Base-by-base conservation (phyloP, 2,797 vertebrate genomes). In the Cirrhinus mrigala region DNA sequence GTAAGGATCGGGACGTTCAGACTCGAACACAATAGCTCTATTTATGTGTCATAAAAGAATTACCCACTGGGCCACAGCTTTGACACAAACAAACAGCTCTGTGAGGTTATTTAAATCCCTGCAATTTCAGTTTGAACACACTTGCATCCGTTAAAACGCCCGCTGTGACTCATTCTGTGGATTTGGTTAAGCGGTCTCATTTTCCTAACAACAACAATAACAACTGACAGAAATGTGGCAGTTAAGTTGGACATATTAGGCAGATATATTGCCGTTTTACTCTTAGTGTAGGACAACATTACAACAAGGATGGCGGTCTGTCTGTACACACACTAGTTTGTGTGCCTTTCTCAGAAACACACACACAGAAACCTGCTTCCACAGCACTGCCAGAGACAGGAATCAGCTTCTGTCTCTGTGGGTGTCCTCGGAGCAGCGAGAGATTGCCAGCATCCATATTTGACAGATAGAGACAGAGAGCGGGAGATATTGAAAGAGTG, bases 351-450 rank as follows among this genome's bases (percentile, higher is more conserved):
- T 60, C 48, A n/a, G 37, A 78, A 69, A 81, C 85, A 66, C 60
- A 79, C 74, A 54, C 40, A 20, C 44, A 66, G 12, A 15, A 50
- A 76, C 46, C 85, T 75, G 29, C 76, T 82, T 71, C 60, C 76
- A 81, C 60, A 89, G 68, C 68, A 85, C 54, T 88, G 79, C 50
- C 79, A 82, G 54, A 82, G 73, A 86, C 40, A 46, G 71, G 69
- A 85, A 82, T 86, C 88, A 3, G 81, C 71, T 78, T 81, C 76
- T 82, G 50, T 68, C 84, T 70, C 79, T 83, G 82, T 87, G 70
- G 85, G 88, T 82, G 84, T 86, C 20, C 76, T 69, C 87, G 18
- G 71, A 73, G 75, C 27, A 27, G 66, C 44, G 66, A 85, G 79
- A 87, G 56, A 46, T 73, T 79, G 83, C 68, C 84, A 85, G 44